phyloP scores from a whole-genome alignment of 1,140 invertebrate species.

The Saxidomus purpurata region DNA sequence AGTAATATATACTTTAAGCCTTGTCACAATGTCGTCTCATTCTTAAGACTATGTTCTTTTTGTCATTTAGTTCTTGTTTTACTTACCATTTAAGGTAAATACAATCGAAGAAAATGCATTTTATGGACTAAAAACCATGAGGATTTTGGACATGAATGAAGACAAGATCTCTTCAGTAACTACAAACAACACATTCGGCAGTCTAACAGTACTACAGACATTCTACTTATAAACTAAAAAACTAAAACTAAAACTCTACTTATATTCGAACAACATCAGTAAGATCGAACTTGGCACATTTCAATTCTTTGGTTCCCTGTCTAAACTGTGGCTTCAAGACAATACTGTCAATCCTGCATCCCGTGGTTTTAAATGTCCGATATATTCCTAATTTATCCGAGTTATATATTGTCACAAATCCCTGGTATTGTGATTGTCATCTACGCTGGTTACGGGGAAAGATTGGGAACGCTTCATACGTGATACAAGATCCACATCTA shows the following conservation, averaged over 20 bases:
- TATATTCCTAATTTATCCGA: slow-evolving; percentile 52
- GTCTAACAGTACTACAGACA: slow-evolving; percentile 56
- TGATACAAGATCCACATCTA: slow-evolving; percentile 66
- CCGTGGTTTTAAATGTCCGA: slow-evolving; percentile 43
- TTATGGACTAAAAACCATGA: slow-evolving; percentile 61
- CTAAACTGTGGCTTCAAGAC: slow-evolving; percentile 59
- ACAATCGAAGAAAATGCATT: slow-evolving; percentile 72
- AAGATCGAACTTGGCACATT: slow-evolving; percentile 63
- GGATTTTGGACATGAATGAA: slow-evolving; percentile 66
- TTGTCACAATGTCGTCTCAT: too few species aligned
- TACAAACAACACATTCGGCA: slow-evolving; percentile 68
- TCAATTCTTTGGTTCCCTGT: slow-evolving; percentile 21
- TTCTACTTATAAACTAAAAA: too few species aligned
- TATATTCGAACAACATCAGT: slow-evolving; percentile 67
- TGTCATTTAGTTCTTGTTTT: too few species aligned
- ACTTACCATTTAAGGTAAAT: too few species aligned
- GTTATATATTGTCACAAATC: slow-evolving; percentile 67
- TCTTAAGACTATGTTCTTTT: too few species aligned
- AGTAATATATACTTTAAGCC: too few species aligned
- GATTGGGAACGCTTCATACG: slow-evolving; percentile 57
- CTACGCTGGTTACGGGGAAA: slow-evolving; percentile 64
- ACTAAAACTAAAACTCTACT: too few species aligned
- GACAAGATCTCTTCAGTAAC: slow-evolving; percentile 62
- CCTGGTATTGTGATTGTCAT: slow-evolving; percentile 71
- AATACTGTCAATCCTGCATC: slow-evolving; percentile 60